Evolutionary conservation across 37 sponge, comb jelly and placozoan species (phyloP), one percentile per base, ranked within the genome.

Genomic region (Lycopodina hypogea): DNA sequence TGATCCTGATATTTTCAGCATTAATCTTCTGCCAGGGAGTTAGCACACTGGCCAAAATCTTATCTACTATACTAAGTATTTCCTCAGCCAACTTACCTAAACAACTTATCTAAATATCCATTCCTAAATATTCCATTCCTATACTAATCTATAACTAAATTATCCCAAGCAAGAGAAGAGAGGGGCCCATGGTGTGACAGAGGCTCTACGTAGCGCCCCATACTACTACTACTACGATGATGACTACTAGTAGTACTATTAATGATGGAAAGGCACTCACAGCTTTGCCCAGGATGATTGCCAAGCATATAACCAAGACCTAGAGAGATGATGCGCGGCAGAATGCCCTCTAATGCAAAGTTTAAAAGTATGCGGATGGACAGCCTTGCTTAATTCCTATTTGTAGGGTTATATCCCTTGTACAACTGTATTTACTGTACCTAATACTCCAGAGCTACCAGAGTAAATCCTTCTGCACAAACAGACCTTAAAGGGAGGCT

Each of bases 1-100:
- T 33, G 28, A 70, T 59, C 35, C 69, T 2, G 4, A 36, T 52
- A 39, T 78, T 68, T 39, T 21, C 1, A 69, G 87, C 87, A 68
- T 86, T 76, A 32, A 86, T 41, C 61, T 86, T 86, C 60, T 86
- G 87, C 87, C 87, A 86, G 50, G 80, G 76, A 26, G 81, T 56
- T 23, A 86, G 62, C 0, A 11, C n/a, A 30, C 65, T 63, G 45
- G 40, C 26, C 15, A 28, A 0, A n/a, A 84, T 78, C 15, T 33
- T 58, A 24, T 57, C 51, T 17, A 36, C 32, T 22, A 19, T 60
- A 0, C 2, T 0, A 17, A 42, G 1, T 9, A 64, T 30, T 18
- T 61, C 38, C 4, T 77, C 63, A 9, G 19, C 64, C 24, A 62
- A 51, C 17, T 53, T 53, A 24, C 35, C 40, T 7, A 39, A 7